These are phyloP conservation scores for Megalurothrips usitatus DNA, from an alignment of 2,888 invertebrate species.

Conservation along the genomic window DNA sequence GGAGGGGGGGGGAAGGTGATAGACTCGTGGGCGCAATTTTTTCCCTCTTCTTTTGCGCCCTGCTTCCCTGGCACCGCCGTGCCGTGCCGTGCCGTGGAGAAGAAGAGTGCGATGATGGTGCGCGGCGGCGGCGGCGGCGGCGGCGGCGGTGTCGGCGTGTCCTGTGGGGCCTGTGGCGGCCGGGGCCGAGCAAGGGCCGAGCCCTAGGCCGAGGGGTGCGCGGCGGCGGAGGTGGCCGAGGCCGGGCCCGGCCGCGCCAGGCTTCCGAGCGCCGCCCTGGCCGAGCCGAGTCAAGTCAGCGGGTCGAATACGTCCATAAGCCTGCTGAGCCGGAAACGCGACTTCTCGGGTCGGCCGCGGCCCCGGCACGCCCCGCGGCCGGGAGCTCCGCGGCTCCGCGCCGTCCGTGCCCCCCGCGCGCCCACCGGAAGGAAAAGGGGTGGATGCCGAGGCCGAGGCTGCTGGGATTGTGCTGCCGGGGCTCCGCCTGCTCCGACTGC, in stretches of 20 bases:
- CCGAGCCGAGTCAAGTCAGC: constrained; percentile 23
- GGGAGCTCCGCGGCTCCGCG: not conserved
- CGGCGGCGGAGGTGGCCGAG: not conserved
- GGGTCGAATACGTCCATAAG: constrained; percentile 34
- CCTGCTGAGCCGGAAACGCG: constrained; percentile 5
- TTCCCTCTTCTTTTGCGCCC: constrained; percentile 27
- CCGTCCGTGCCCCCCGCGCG: too few species aligned
- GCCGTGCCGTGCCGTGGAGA: constrained; percentile 26
- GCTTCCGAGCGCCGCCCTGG: not conserved
- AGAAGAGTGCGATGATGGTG: constrained; percentile 14
- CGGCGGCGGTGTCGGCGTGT: not conserved
- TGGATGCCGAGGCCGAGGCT: too few species aligned
- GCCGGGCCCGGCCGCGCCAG: not conserved
- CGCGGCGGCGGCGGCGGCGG: constrained; percentile 18
- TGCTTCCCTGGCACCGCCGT: constrained; percentile 23
- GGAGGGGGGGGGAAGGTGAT: too few species aligned
- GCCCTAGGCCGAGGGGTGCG: constrained; percentile 29
- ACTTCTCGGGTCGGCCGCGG: not conserved
- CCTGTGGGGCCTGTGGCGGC: constrained; percentile 28
- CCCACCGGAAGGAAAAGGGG: too few species aligned
- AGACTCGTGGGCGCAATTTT: not conserved
- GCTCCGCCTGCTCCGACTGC: too few species aligned
- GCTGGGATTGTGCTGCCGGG: too few species aligned
- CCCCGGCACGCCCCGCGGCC: not conserved
- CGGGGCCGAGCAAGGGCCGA: not conserved